These are phyloP conservation scores for Myotis yumanensis DNA, from an alignment of 2,113 vertebrate genomes.

Conservation along the genomic window DNA sequence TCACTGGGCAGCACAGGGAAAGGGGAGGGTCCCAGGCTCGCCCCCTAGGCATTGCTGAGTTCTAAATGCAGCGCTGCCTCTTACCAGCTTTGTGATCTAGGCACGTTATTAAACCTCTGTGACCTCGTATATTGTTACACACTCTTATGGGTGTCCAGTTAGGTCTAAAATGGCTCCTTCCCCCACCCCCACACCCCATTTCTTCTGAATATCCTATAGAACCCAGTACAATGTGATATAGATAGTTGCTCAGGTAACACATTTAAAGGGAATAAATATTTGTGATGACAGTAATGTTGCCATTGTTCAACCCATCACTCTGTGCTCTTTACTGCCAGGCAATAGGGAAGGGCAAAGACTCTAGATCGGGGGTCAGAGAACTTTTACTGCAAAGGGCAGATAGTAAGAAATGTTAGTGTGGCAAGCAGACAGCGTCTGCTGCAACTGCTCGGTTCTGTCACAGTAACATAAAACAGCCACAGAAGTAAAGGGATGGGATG, in stretches of 20 bases:
- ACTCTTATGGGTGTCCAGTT: neutral
- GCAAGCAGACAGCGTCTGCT: neutral
- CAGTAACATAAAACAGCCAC: neutral
- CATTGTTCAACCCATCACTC: neutral
- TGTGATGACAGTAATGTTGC: neutral
- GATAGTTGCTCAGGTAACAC: neutral
- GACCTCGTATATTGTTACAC: neutral
- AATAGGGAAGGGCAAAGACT: neutral
- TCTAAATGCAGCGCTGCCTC: neutral
- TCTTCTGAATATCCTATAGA: neutral
- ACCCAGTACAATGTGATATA: neutral
- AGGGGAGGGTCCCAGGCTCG: neutral
- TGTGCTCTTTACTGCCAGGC: neutral
- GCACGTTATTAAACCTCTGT: neutral
- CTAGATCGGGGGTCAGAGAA: neutral
- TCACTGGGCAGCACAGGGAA: rapidly evolving
- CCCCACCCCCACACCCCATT: neutral
- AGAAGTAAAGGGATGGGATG: neutral
- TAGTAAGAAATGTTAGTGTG: neutral
- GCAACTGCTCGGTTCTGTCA: neutral
- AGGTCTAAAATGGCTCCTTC: neutral
- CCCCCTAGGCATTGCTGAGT: neutral
- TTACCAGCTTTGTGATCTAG: neutral
- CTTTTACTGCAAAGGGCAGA: neutral
- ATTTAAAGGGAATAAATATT: neutral